Conservation (phyloP, 2,888 invertebrate species). For the Leptinotarsa peninsularis region DNA sequence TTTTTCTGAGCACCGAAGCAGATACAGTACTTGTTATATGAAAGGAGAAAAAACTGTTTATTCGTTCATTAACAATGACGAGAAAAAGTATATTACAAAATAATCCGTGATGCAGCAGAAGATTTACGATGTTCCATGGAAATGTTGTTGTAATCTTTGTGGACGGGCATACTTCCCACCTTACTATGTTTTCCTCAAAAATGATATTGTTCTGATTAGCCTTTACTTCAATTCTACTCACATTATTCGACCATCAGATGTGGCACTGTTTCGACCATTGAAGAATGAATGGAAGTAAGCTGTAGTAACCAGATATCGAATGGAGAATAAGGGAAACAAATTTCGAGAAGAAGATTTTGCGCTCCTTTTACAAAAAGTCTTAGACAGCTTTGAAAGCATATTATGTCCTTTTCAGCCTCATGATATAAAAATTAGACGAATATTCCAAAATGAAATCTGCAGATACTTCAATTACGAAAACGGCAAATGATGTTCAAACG, state of each 20-base stretch:
- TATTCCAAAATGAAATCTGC: not conserved
- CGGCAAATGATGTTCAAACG: not conserved
- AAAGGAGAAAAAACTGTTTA: no score
- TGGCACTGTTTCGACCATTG: conserved; percentile 58
- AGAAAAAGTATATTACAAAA: no score
- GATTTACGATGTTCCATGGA: no score
- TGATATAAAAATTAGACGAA: no score
- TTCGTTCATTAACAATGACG: no score
- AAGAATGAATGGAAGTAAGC: conserved; percentile 56
- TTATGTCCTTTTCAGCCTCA: no score
- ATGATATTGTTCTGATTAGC: conserved; percentile 58
- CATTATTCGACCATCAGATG: conserved; percentile 62
- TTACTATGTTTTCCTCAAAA: conserved; percentile 60
- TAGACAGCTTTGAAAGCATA: not conserved
- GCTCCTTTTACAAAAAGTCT: not conserved
- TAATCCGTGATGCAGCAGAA: no score
- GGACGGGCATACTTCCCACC: conserved; percentile 62
- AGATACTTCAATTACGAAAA: not conserved
- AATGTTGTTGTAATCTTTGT: conserved; percentile 50
- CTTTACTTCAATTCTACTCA: conserved; percentile 62
- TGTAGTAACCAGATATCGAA: conserved; percentile 43
- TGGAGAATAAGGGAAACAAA: conserved; percentile 43
- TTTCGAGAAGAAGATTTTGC: not conserved
- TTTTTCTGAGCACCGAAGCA: no score
- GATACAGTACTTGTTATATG: no score